Percentiles rank a stretch among this genome's conserved stretches.
phyloP scores from a whole-genome alignment of 2,797 vertebrate species.

The Myioborus miniatus region DNA sequence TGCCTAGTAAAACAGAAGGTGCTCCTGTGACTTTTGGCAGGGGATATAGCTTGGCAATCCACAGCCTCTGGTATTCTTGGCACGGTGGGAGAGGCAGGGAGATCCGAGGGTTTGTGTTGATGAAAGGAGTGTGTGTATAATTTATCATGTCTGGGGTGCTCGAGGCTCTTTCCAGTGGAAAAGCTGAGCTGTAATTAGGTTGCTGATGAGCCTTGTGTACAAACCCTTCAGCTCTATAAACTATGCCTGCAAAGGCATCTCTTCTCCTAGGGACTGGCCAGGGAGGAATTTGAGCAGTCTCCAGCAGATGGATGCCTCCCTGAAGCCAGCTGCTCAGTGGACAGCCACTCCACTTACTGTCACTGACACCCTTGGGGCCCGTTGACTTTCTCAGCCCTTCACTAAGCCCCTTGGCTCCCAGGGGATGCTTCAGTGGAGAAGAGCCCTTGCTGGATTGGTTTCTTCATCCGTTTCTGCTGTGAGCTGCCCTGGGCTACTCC shows the following conservation, averaged over 20 bases:
- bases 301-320: not conserved
- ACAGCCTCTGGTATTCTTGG: not conserved
- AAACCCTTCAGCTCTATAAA: slow-evolving; percentile 12
- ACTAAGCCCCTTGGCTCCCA: not conserved
- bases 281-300: not conserved
- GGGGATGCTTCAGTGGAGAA: not conserved
- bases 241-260: not conserved
- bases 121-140: not conserved
- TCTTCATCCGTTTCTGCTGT: not conserved
- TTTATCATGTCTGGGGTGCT: not conserved
- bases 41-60: not conserved
- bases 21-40: slow-evolving; percentile 9
- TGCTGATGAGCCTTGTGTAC: not conserved
- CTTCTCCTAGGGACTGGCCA: not conserved
- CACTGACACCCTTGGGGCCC: not conserved
- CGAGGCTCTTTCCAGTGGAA: slow-evolving; percentile 26
- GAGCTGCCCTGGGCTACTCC: not conserved
- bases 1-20: slow-evolving; percentile 20
- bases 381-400: not conserved
- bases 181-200: slow-evolving; percentile 45
- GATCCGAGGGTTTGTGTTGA: not conserved
- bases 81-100: not conserved
- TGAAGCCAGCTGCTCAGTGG: not conserved
- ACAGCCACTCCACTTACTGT: not conserved
- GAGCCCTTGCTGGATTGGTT: not conserved